Evolutionary conservation across 2,113 vertebrate species (phyloP).

Genomic region (Laterallus jamaicensis): DNA sequence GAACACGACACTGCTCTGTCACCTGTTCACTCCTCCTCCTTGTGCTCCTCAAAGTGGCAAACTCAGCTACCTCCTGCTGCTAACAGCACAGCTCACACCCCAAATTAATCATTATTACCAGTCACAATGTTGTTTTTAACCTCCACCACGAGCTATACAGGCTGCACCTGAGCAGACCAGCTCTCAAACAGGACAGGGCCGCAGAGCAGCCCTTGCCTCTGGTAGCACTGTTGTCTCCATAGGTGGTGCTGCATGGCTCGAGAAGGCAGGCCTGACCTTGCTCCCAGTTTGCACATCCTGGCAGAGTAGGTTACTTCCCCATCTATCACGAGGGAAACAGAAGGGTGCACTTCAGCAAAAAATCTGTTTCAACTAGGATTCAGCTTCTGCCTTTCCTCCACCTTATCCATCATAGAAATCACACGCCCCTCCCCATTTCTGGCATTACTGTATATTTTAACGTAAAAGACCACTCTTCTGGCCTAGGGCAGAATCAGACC

Average conservation of each 20-base stretch:
- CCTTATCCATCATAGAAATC: not conserved
- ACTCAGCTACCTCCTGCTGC: not conserved
- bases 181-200: accelerated
- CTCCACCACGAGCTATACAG: accelerated
- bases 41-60: not conserved
- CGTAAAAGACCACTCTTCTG: not conserved
- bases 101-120: not conserved
- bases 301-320: not conserved
- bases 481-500: not conserved
- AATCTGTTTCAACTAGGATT: not conserved
- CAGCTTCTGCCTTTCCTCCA: not conserved
- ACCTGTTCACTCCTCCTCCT: not conserved
- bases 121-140: not conserved
- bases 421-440: not conserved
- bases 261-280: not conserved
- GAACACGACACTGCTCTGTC: not conserved
- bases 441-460: not conserved
- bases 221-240: not conserved
- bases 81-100: not conserved
- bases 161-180: not conserved
- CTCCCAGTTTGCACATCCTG: not conserved
- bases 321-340: not conserved
- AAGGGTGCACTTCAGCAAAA: not conserved
- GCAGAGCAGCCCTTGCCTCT: not conserved
- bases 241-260: not conserved